phyloP scores from a whole-genome alignment of 2,797 vertebrate species.

The Scomberomorus guttatus region DNA sequence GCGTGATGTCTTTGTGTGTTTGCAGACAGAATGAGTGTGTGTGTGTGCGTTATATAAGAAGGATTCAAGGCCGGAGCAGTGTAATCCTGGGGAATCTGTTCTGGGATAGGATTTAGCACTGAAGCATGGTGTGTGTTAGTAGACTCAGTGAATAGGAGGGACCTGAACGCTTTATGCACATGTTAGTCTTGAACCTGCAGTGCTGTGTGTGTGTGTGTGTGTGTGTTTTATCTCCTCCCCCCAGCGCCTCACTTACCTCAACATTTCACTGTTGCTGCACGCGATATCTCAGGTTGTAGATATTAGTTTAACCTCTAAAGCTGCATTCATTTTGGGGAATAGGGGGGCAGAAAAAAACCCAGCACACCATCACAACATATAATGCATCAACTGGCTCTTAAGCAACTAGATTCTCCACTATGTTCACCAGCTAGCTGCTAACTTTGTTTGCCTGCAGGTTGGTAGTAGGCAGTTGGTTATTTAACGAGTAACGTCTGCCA shows the following conservation, averaged over 20 bases:
- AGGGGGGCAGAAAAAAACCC: background rate
- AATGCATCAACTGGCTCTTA: too few relatives aligned
- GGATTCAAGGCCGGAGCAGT: constrained; percentile 55
- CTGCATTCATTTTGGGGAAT: background rate
- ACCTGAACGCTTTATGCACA: constrained; percentile 19
- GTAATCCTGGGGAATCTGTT: constrained; percentile 71
- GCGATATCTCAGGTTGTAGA: background rate
- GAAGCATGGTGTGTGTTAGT: constrained; percentile 35
- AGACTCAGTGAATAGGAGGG: constrained; percentile 31
- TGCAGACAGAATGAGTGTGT: constrained; percentile 7
- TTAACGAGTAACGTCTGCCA: too few relatives aligned
- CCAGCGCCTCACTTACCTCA: background rate
- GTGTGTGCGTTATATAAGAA: constrained; percentile 66
- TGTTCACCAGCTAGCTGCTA: too few relatives aligned
- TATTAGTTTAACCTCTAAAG: constrained; percentile 2
- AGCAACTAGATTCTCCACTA: too few relatives aligned
- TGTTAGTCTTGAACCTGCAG: constrained; percentile 20
- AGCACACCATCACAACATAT: too few relatives aligned
- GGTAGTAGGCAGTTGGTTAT: too few relatives aligned
- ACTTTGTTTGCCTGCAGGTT: too few relatives aligned
- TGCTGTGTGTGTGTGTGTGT: background rate
- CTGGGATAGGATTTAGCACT: constrained; percentile 62
- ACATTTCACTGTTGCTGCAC: background rate
- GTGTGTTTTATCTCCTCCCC: background rate
- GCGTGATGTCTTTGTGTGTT: background rate